phyloP scores from a whole-genome alignment of 2,888 invertebrate species.

The Horisme vitalbata region DNA sequence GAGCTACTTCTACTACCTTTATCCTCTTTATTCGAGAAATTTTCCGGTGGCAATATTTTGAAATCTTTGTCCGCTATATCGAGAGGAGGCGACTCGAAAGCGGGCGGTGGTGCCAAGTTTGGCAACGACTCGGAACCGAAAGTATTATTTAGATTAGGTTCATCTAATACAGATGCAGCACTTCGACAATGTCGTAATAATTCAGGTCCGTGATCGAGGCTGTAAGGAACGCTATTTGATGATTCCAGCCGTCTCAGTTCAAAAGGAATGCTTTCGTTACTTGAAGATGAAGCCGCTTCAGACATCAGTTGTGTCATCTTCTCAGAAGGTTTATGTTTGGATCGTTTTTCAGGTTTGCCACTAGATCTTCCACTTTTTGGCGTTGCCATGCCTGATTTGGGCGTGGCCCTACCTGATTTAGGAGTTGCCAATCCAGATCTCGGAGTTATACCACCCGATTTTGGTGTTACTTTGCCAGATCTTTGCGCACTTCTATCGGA shows the following conservation, averaged over 20 bases:
- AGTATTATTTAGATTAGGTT: constrained; percentile 76
- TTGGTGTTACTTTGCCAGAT: constrained; percentile 71
- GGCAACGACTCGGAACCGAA: constrained; percentile 88
- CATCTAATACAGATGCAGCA: constrained; percentile 82
- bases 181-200: constrained; percentile 81
- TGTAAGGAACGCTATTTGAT: constrained; percentile 86
- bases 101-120: constrained; percentile 85
- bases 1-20: constrained; percentile 78
- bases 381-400: constrained; percentile 72
- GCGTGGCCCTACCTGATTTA: constrained; percentile 70
- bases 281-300: constrained; percentile 83
- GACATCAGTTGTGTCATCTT: constrained; percentile 81
- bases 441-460: constrained; percentile 71
- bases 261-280: constrained; percentile 81
- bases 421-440: constrained; percentile 73
- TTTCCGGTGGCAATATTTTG: constrained; percentile 77
- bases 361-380: constrained; percentile 84
- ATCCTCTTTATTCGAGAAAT: constrained; percentile 71
- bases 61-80: constrained; percentile 78
- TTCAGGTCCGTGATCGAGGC: constrained; percentile 79
- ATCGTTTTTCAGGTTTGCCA: constrained; percentile 73
- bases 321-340: constrained; percentile 76
- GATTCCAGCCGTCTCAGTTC: constrained; percentile 78
- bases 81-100: constrained; percentile 82
- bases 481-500: constrained; percentile 70